Base-by-base conservation (phyloP, 2,888 invertebrate genomes). In the Mesochorus sp. region DNA sequence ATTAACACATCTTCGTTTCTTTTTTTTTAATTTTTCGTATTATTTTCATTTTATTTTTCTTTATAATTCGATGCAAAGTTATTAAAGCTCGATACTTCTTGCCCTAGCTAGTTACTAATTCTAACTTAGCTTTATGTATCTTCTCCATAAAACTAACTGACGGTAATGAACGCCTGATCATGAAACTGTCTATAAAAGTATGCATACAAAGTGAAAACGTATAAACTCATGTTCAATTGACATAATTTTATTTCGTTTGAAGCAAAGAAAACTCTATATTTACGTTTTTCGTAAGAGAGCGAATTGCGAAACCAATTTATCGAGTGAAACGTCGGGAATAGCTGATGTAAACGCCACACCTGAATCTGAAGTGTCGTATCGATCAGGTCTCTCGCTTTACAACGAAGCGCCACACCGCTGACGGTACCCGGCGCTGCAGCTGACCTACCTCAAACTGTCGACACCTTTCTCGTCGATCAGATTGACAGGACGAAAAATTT, bases 321-420 rank as follows among this genome's bases (percentile, higher is more conserved):
- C 61, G 72, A 61, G 49, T 12, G 55, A 55, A 17, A 42, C 55
- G 66, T 77, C 62, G 67, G 44, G 67, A 73, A 73, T 77, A 55
- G 72, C 55, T 72, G 77, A 77, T 77, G 77, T 61, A 77, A 77
- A 77, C 49, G 77, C 77, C 77, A 68, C 77, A 77, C 77, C 77
- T 77, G 77, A 67, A 62, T 67, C 77, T 77, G 77, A 77, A 77
- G 77, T 73, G 57, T 73, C 77, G 77, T 77, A 77, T 77, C 72
- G 77, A 77, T 77, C 77, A 77, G 67, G 39, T 72, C 77, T 62
- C 72, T 66, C 70, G 59, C 57, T 59, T 51, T 47, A 39, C 61
- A 61, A 61, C 53, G 49, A 49, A 47, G 47, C 67, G 55, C 67
- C 62, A 68, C 62, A 37, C 47, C 67, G 55, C 26, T 71, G 64